A percentile compares a stretch with the other conserved stretches of the same genome.
These are phyloP conservation scores for Microchirus variegatus DNA, from an alignment of 2,797 vertebrate species.

Conservation along the genomic window DNA sequence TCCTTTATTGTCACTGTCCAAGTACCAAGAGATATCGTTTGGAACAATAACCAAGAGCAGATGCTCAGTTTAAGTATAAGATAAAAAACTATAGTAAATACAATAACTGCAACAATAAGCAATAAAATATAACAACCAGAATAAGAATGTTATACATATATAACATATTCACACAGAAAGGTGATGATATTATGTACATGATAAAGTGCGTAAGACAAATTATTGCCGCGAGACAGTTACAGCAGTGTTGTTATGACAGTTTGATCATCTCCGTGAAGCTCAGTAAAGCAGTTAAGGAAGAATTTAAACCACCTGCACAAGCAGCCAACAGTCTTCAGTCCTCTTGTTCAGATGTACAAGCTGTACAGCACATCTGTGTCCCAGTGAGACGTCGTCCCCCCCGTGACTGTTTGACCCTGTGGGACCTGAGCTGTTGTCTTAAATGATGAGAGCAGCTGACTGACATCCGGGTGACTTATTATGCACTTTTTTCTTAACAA, in stretches of 20 bases:
- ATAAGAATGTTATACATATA: too few relatives aligned
- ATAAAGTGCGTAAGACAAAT: too few relatives aligned
- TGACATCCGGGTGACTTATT: slow-evolving; percentile 18
- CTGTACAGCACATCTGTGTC: slow-evolving; percentile 22
- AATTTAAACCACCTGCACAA: neutral
- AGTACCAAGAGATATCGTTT: too few relatives aligned
- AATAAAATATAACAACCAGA: too few relatives aligned
- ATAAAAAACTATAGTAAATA: too few relatives aligned
- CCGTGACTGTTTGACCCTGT: slow-evolving; percentile 28
- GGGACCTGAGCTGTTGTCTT: slow-evolving; percentile 22
- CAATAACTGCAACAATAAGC: neutral
- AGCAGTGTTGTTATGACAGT: too few relatives aligned
- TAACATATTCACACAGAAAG: too few relatives aligned
- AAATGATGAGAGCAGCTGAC: slow-evolving; percentile 40
- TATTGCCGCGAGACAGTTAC: too few relatives aligned
- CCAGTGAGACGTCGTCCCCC: slow-evolving; percentile 25
- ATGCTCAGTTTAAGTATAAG: too few relatives aligned
- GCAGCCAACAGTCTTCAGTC: neutral
- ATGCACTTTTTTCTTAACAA: neutral
- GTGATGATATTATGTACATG: too few relatives aligned
- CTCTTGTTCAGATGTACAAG: slow-evolving; percentile 20
- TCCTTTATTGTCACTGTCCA: too few relatives aligned
- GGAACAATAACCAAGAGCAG: too few relatives aligned
- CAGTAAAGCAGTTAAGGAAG: neutral
- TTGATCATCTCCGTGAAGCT: neutral